Conservation (phyloP, 2,888 invertebrate species). For the Cryptops parisi region DNA sequence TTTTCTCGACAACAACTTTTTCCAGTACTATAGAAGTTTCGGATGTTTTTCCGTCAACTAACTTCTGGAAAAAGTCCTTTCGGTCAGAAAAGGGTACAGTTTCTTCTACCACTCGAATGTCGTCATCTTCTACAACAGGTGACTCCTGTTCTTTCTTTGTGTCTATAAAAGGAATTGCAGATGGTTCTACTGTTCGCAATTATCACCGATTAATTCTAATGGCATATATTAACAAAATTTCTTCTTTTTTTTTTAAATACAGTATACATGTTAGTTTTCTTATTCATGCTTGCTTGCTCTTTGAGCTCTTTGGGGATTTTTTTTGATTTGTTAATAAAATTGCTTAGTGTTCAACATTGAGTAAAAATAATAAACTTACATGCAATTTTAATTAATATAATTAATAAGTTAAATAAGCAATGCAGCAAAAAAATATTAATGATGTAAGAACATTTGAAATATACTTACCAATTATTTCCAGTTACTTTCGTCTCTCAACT, state of each 20-base stretch:
- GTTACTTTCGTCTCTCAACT: no score
- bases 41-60: conserved; percentile 10
- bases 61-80: conserved; percentile 18
- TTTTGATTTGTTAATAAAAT: no score
- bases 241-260: no score
- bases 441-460: no score
- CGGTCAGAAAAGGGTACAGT: conserved; percentile 24
- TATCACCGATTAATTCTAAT: not conserved
- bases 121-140: conserved; percentile 5
- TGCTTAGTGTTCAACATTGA: no score
- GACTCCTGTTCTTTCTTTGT: not conserved
- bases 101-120: conserved; percentile 36
- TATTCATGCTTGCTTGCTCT: not conserved
- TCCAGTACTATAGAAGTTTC: not conserved
- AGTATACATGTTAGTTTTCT: no score
- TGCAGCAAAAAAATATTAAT: no score
- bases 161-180: conserved; percentile 10
- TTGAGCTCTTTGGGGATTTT: no score
- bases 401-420: no score
- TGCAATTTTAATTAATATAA: no score
- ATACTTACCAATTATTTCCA: no score
- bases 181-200: conserved; percentile 1
- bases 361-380: no score
- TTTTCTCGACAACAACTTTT: conserved; percentile 6
- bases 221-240: not conserved